Evolutionary conservation across 2,888 invertebrate species (phyloP), one percentile per base, ranked within the genome.

Genomic region (Dromius quadrimaculatus): DNA sequence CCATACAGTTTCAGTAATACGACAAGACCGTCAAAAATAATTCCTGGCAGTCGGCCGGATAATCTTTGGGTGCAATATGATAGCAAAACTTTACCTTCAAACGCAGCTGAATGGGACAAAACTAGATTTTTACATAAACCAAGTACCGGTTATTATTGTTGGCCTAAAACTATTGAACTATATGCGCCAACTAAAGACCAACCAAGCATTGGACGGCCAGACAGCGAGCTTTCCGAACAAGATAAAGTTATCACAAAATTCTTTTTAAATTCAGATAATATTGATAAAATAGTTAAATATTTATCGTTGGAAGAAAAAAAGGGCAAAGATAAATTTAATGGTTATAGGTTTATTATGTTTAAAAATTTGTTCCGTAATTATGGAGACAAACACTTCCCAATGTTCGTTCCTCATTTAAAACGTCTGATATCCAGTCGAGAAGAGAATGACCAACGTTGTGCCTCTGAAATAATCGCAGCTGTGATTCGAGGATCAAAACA

Each of bases 271-370:
- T 81, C 87, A 8, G 84, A 84, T 0, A 92, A 90, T 78, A 83
- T 96, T 0, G 87, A 89, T 17, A 88, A 88, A 73, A 83, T 96
- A 8, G 85, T 95, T 1, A 83, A 85, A 8, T 93, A 89, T 81
- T 86, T 92, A 72, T 89, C 93, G 0, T 84, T 94, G 54, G 96
- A 96, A 78, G 95, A 94, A 77, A 92, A 92, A 80, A 95, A 95
- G 78, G 93, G 92, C 19, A 89, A 88, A 72, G 94, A 95, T 78
- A 90, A 90, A 79, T 95, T 95, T 79, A 90, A 88, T 76, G 85
- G 86, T 0, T 85, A 86, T 50, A 84, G 90, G 59, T 91, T 89
- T 81, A 83, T 86, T 8, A 81, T 95, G 71, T 93, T 94, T 78
- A 92, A 92, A 87, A 82, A 90, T 71, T 78, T 95, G 15, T 94